These are phyloP conservation scores for Cacatua alba DNA, from an alignment of 2,113 vertebrate species.

Conservation along the genomic window DNA sequence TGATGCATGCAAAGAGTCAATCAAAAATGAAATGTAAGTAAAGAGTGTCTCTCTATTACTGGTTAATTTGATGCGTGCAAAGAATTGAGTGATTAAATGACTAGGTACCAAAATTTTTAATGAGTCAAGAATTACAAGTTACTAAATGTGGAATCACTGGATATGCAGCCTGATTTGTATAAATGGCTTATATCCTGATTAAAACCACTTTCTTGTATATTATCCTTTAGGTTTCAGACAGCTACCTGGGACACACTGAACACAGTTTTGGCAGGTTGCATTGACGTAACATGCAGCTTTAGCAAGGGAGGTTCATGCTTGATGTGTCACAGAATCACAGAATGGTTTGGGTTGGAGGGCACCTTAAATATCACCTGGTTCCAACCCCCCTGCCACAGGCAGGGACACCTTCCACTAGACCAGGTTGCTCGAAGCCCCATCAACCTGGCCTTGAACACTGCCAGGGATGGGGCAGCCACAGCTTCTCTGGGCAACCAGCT, in stretches of 20 bases:
- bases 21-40: neutral
- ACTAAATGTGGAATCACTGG: neutral
- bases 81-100: neutral
- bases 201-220: neutral
- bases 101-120: neutral
- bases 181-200: neutral
- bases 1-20: neutral
- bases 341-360: neutral
- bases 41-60: neutral
- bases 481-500: neutral
- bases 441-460: neutral
- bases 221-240: neutral
- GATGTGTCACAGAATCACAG: neutral
- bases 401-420: neutral
- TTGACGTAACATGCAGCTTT: neutral
- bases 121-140: neutral
- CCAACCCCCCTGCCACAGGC: neutral
- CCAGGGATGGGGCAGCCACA: neutral
- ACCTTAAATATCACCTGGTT: neutral
- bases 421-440: neutral
- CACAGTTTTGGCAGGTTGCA: neutral
- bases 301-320: neutral
- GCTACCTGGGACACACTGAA: fast-evolving
- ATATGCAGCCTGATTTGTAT: neutral
- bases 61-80: neutral